phyloP scores from a whole-genome alignment of 64 coral and sea anemone species.

The Anthopleura sola region DNA sequence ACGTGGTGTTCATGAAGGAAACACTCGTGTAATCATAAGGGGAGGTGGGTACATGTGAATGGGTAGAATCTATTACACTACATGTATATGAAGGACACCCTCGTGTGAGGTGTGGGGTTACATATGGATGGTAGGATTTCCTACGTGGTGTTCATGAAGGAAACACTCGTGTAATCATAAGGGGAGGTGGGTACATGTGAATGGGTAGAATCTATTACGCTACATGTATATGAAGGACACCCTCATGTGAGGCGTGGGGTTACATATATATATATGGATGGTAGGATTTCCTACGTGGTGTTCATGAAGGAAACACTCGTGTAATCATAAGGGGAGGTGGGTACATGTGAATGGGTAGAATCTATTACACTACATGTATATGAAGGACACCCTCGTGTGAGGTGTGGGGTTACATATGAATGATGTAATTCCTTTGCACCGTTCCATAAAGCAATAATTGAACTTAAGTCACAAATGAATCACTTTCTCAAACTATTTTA shows the following conservation, averaged over 20 bases:
- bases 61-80: constrained; percentile 54
- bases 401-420: no score
- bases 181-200: constrained; percentile 4
- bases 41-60: constrained; percentile 28
- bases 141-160: constrained; percentile 73
- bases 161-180: background rate
- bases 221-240: background rate
- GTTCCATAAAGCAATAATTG: no score
- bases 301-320: constrained; percentile 55
- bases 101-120: constrained; percentile 47
- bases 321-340: background rate
- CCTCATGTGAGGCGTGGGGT: background rate
- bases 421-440: no score
- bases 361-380: constrained; percentile 67
- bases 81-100: constrained; percentile 58
- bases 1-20: constrained; percentile 74
- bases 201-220: background rate
- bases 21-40: background rate
- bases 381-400: constrained; percentile 17
- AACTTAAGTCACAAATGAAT: no score
- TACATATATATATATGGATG: constrained; percentile 71
- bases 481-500: no score
- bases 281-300: constrained; percentile 63
- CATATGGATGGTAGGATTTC: constrained; percentile 69
- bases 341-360: no score